Percentiles rank a stretch among this genome's conserved stretches.
Conservation (phyloP, 2,797 vertebrate genomes). For the Chaunax sp. region DNA sequence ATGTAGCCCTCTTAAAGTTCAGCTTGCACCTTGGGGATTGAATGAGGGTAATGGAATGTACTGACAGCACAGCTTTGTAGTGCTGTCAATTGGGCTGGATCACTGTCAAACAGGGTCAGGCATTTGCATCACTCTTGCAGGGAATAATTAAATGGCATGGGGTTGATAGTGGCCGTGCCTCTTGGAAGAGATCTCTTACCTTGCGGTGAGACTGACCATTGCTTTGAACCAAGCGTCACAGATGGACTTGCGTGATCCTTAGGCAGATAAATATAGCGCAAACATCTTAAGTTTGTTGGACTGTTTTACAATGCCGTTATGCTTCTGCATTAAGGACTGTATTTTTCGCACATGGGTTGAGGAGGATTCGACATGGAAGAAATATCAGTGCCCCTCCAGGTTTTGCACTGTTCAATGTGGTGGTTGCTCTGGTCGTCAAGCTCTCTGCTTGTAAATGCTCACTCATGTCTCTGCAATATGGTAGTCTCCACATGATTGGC, state of each 20-base stretch:
- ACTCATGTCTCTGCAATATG: constrained; percentile 64
- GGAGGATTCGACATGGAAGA: constrained; percentile 69
- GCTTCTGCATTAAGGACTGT: constrained; percentile 75
- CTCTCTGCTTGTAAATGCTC: constrained; percentile 75
- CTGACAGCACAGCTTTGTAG: constrained; percentile 62
- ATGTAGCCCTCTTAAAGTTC: constrained; percentile 69
- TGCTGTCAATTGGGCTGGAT: constrained; percentile 71
- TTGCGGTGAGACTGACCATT: constrained; percentile 70
- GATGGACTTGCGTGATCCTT: constrained; percentile 66
- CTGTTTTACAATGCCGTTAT: constrained; percentile 74
- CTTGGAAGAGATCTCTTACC: constrained; percentile 66
- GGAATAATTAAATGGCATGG: constrained; percentile 46
- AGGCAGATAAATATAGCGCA: constrained; percentile 64
- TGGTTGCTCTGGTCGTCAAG: constrained; percentile 71
- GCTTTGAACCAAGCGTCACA: constrained; percentile 73
- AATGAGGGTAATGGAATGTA: constrained; percentile 75
- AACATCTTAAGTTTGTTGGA: constrained; percentile 71
- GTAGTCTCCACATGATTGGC: constrained; percentile 65
- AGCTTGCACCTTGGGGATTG: constrained; percentile 76
- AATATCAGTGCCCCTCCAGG: constrained; percentile 74
- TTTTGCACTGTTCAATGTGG: constrained; percentile 68
- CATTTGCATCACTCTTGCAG: constrained; percentile 60
- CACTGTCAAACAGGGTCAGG: constrained; percentile 74
- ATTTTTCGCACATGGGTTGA: constrained; percentile 72
- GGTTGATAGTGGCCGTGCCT: constrained; percentile 49